These are phyloP conservation scores for Microplitis deprimator DNA, from an alignment of 2,888 invertebrate species.

Conservation along the genomic window DNA sequence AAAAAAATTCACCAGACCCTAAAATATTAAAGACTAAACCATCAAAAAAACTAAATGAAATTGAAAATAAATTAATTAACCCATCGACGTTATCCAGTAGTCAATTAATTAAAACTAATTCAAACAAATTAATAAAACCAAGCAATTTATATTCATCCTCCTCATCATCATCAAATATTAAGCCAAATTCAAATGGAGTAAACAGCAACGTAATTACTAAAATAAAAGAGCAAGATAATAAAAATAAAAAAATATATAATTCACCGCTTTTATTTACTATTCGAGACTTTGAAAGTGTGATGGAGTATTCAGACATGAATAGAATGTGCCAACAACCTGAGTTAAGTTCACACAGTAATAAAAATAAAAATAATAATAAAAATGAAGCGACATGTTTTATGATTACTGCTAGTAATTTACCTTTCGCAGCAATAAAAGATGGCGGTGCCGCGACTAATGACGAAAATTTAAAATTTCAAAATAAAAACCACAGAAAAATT, in stretches of 20 bases:
- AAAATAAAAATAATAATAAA: constrained; percentile 46
- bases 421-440: constrained; percentile 60
- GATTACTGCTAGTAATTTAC: constrained; percentile 64
- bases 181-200: not conserved
- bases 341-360: constrained; percentile 20
- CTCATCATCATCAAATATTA: too few species aligned
- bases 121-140: not conserved
- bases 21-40: constrained; percentile 37
- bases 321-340: constrained; percentile 6
- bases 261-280: constrained; percentile 65
- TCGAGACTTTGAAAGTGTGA: constrained; percentile 64
- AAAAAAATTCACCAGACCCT: constrained; percentile 56
- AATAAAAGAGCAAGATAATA: constrained; percentile 14
- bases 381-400: constrained; percentile 60
- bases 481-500: not conserved
- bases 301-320: constrained; percentile 48
- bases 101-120: not conserved
- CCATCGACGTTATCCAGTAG: not conserved
- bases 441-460: constrained; percentile 31
- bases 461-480: not conserved
- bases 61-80: not conserved
- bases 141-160: not conserved
- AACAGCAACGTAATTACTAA: not conserved
- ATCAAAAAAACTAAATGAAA: constrained; percentile 48
- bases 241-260: constrained; percentile 11